Evolutionary conservation across 2,113 vertebrate species (phyloP), one percentile per base, ranked within the genome.

Genomic region (Sorex fumeus): DNA sequence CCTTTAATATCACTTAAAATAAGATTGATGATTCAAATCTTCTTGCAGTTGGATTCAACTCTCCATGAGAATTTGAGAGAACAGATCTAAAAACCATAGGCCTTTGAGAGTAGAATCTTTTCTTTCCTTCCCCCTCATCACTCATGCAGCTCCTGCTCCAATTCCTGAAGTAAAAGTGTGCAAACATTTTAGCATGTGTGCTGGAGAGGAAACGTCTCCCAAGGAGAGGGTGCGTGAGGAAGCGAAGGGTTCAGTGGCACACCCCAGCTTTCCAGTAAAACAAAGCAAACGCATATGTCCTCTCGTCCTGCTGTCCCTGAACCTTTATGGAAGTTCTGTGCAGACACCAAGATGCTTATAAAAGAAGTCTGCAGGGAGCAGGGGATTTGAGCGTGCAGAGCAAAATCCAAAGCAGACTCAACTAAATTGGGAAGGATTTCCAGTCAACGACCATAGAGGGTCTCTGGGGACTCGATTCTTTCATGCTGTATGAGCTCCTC

Each of bases 1-100:
- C 9, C 70, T 62, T 81, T 13, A 62, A n/a, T 36, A 15, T 21
- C 43, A 83, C n/a, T 88, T 84, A 87, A 90, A 79, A 69, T 32
- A 47, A 11, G 30, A 64, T 36, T 34, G 30, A 74, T 36, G 40
- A 72, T 50, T 80, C 34, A 32, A n/a, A 36, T 50, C n/a, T 21
- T 12, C 62, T 28, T n/a, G 60, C 47, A 82, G 23, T 60, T 72
- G 8, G n/a, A 62, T 78, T 89, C 43, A 7, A 64, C 19, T 12
- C 3, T 8, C 77, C 23, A 47, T 32, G 40, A 57, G 47, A 83
- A 62, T 47, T 79, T 23, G 27, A 57, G 79, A 45, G 53, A 4
- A 25, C 9, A 27, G 67, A 13, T 25, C 74, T 62, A 21, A 30
- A 78, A 67, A 15, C 7, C 8, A 1, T 1, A 45, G 81, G 3